Base-by-base conservation (phyloP, 2,888 invertebrate genomes). In the Smittia aterrima region DNA sequence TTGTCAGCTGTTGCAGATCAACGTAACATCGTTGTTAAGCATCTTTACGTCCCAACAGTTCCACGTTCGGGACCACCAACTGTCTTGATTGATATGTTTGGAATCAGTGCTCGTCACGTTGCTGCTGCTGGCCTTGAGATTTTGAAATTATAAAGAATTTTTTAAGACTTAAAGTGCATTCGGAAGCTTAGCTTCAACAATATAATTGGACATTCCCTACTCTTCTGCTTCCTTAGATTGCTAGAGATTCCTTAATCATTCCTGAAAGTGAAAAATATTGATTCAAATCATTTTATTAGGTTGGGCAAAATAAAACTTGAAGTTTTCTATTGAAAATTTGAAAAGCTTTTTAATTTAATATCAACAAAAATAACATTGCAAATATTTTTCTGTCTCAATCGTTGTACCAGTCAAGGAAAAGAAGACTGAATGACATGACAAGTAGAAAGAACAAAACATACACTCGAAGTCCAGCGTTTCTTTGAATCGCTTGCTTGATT, bases 381-480 rank as follows among this genome's bases (percentile, higher is more conserved):
- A 76, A 74, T 78, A 85, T n/a, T n/a, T n/a, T n/a, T n/a, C n/a
- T n/a, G n/a, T n/a, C n/a, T n/a, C 84, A 91, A 80, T 93, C 93
- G 86, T 98, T 98, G 82, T 98, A 99, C 98, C 98, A 99, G 85
- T 99, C 98, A 72, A 99, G 86, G 83, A 99, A 99, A 9, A 99
- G 85, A 71, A 99, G 85, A 20, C 96, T 93, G 82, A 98, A 96
- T 47, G 98, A 96, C 89, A 98, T 92, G 47, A 98, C 96, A 77
- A 98, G 85, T 74, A 99, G 85, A 81, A 98, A 97, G 84, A 99
- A 98, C 27, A 99, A 84, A 74, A 98, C 90, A 88, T 95, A 97
- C 13, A 96, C 95, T 78, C 98, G 86, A 47, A 98, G 87, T 0
- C 97, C 95, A 0, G 98, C 98, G 83, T 97, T 97, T 77, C 96